Conservation (phyloP, 30 jellyfish, hydroid and myxozoan genomes). For the Mastigias papua region DNA sequence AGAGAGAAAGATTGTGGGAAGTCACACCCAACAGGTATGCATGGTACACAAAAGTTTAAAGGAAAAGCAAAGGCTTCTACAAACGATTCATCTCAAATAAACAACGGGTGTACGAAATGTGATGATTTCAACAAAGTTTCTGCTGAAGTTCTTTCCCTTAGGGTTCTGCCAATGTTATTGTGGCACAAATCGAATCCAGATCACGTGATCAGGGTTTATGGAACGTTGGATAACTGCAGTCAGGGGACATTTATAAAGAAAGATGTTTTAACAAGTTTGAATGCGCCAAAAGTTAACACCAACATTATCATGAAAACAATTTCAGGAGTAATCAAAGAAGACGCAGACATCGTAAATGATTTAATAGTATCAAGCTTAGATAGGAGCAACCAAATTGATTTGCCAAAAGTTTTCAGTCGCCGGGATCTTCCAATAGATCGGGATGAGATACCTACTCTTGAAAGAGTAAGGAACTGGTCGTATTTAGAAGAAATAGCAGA, state of each 20-base stretch:
- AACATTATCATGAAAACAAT: constrained; percentile 27
- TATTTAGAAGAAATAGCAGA: constrained; percentile 31
- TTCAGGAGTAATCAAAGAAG: constrained; percentile 18
- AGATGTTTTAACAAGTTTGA: constrained; percentile 13
- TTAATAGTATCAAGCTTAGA: constrained; percentile 14
- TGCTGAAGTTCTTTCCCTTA: constrained; percentile 1
- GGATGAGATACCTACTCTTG: constrained; percentile 27
- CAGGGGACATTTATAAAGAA: constrained; percentile 36
- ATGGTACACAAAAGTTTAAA: constrained; percentile 47
- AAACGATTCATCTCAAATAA: constrained; percentile 5
- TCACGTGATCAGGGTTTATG: constrained; percentile 2
- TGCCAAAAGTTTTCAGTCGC: constrained; percentile 57
- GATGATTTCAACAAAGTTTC: constrained; percentile 11
- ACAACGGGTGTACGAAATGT: constrained; percentile 33
- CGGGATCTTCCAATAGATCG: constrained; percentile 45
- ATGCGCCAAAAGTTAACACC: constrained; percentile 17
- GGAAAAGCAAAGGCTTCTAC: constrained; percentile 45
- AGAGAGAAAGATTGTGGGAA: constrained; percentile 56
- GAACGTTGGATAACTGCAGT: constrained; percentile 35
- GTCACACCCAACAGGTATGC: constrained; percentile 55
- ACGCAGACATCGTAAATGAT: constrained; percentile 29
- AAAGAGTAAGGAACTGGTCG: constrained; percentile 29
- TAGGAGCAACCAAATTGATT: constrained; percentile 45
- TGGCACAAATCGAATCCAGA: constrained; percentile 1
- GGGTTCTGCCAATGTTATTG: constrained; percentile 18